A percentile compares a stretch with the other conserved stretches of the same genome.
Conservation (phyloP, 2,113 vertebrate species). For the Ovis canadensis region DNA sequence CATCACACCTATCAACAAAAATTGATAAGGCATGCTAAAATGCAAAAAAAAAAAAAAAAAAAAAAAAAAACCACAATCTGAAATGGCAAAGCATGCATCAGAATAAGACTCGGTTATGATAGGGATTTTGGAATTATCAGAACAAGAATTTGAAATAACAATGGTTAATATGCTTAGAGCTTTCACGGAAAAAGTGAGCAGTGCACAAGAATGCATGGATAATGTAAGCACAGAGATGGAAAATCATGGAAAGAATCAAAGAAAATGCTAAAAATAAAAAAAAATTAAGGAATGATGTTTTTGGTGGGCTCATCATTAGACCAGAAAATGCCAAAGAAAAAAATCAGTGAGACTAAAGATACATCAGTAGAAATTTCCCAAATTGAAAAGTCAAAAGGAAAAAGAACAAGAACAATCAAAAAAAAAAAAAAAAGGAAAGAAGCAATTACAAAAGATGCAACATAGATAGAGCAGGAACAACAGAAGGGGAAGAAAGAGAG, state of each 20-base stretch:
- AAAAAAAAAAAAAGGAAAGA: background rate
- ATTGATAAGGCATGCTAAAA: background rate
- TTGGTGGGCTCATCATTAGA: background rate
- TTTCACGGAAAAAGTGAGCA: background rate
- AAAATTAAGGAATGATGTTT: background rate
- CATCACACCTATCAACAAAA: background rate
- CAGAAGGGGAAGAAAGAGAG: background rate
- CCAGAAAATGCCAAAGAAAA: background rate
- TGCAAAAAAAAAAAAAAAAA: background rate
- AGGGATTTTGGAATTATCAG: background rate
- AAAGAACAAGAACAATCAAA: background rate
- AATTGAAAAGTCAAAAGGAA: background rate
- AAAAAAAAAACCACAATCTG: background rate
- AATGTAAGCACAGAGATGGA: background rate
- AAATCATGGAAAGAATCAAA: background rate
- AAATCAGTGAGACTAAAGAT: background rate
- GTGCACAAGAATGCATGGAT: background rate
- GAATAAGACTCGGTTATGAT: background rate
- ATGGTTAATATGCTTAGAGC: background rate
- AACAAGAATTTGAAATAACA: background rate
- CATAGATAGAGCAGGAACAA: background rate
- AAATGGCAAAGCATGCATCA: background rate
- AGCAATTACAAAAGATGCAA: background rate
- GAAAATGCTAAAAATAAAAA: background rate
- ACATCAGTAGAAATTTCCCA: background rate